Base-by-base conservation (phyloP, 2,113 vertebrate genomes). In the Trematocara stigmaticum region DNA sequence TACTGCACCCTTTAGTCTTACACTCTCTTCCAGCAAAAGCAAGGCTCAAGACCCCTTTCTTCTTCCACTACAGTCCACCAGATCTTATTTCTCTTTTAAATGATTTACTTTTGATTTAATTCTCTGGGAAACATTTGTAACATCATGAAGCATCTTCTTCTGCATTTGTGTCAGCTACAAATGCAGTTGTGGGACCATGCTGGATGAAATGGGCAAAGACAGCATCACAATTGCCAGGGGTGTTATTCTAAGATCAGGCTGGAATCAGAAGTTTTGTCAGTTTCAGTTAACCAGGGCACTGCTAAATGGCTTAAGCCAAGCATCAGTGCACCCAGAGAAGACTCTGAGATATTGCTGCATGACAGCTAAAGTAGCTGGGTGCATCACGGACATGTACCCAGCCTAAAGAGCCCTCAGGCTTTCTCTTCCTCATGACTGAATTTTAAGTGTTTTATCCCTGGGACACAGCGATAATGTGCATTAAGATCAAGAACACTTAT, bases 361-460 rank as follows among this genome's bases (percentile, higher is more conserved):
- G 96, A 95, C 96, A 96, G 95, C 95, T 96, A 96, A 94, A 92
- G 96, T 96, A 96, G 96, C 95, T 92, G 90, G 88, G 87, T 90
- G 95, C 94, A 96, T 95, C 94, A 87, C 89, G 83, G 86, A 93
- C 93, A 95, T 91, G 93, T 95, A 96, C 94, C 94, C 96, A 95
- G 96, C 95, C 93, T 91, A 88, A 95, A 91, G 87, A 93, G 93
- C 93, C 96, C 92, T 86, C 6, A 82, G 96, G 96, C 96, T 91
- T 93, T 92, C 93, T 94, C 95, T 96, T 95, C 92, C 88, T 88
- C 91, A 88, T 96, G 96, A 96, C 96, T 97, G 93, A 96, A 94
- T 97, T 97, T 97, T 97, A 98, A 96, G 96, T 94, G 96, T 96
- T 97, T 96, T 93, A 94, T 96, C 96, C 94, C 91, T 94, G 96